Evolutionary conservation across 2,113 vertebrate species (phyloP).

Genomic region (Spheniscus mendiculus): DNA sequence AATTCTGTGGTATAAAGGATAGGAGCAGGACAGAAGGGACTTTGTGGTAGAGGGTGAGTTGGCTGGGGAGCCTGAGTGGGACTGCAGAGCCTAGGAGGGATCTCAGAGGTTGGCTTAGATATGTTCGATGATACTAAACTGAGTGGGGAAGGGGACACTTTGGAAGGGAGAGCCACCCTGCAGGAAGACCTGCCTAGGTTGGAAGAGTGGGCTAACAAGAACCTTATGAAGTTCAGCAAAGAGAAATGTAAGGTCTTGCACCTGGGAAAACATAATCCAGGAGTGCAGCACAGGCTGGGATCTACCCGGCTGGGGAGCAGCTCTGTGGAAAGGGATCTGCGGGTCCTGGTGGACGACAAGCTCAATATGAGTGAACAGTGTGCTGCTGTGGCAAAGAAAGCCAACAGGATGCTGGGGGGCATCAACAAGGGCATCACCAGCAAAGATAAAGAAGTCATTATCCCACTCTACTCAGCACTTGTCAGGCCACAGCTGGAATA

Average conservation of each 20-base stretch:
- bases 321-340: neutral
- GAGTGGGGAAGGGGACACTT: neutral
- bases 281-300: neutral
- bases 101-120: neutral
- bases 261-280: neutral
- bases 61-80: neutral
- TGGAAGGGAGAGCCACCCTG: neutral
- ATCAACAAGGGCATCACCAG: neutral
- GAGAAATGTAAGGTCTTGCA: neutral
- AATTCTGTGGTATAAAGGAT: constrained; percentile 49
- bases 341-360: neutral
- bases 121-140: neutral
- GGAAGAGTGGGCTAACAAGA: neutral
- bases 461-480: neutral
- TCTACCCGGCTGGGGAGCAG: neutral
- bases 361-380: neutral
- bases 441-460: neutral
- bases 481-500: neutral
- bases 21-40: neutral
- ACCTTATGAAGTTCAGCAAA: neutral
- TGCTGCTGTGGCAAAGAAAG: neutral
- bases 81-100: neutral
- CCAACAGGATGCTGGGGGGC: too few relatives aligned
- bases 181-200: neutral
- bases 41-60: neutral